phyloP scores from a whole-genome alignment of 2,113 vertebrate species.

The Crotalus tigris region DNA sequence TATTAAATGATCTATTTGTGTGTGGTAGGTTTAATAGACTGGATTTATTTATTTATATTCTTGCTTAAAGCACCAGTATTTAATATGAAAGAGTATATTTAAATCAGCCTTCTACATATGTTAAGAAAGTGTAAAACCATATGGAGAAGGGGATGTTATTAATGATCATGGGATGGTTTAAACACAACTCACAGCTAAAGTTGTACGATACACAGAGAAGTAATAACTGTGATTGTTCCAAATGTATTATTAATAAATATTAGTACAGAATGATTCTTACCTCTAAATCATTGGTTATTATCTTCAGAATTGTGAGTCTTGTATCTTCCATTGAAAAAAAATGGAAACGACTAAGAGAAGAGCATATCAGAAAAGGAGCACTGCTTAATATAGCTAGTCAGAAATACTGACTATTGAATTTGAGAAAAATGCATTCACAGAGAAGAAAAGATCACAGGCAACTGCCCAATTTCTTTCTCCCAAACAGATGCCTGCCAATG shows the following conservation, averaged over 20 bases:
- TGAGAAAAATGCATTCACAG: background rate
- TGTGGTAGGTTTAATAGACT: background rate
- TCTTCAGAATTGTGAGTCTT: background rate
- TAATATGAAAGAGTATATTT: background rate
- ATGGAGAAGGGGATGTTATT: background rate
- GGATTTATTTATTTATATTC: background rate
- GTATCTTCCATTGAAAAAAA: background rate
- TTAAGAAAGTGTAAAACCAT: background rate
- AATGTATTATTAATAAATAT: background rate
- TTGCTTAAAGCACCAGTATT: background rate
- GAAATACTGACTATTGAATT: background rate
- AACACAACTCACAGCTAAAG: background rate
- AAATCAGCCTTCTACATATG: background rate
- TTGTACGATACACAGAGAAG: background rate
- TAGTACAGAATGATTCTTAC: background rate
- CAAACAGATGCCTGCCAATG: slow-evolving; percentile 32
- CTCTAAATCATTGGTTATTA: background rate
- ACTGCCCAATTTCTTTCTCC: background rate
- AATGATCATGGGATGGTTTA: background rate
- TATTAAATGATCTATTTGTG: background rate
- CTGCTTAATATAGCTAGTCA: background rate
- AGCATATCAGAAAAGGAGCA: background rate
- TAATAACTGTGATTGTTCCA: background rate
- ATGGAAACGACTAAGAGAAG: background rate
- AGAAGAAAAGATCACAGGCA: background rate